A percentile compares a stretch with the other conserved stretches of the same genome.
Evolutionary conservation across 2,888 invertebrate species (phyloP).

Genomic region (Brenthis ino): DNA sequence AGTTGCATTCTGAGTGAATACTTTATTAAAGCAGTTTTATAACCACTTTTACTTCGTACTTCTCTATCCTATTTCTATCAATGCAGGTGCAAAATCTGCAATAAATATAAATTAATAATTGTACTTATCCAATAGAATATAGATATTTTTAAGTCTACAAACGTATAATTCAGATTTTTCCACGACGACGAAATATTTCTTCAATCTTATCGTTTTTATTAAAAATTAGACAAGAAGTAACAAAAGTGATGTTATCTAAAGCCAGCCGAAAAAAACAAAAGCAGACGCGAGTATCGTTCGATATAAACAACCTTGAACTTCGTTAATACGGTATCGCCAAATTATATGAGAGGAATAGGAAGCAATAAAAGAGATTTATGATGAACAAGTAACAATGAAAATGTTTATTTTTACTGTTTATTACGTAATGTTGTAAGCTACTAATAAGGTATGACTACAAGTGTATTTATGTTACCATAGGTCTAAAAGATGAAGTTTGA

Average conservation of each 20-base stretch:
- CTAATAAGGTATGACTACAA: neutral
- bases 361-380: conserved; percentile 23
- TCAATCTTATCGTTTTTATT: no score
- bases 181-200: neutral
- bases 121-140: no score
- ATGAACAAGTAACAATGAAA: conserved; percentile 3
- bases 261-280: neutral
- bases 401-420: conserved; percentile 5
- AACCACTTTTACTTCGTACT: no score
- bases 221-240: no score
- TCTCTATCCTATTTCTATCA: no score
- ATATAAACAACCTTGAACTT: conserved; percentile 31
- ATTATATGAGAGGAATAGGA: conserved; percentile 18
- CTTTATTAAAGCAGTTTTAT: no score
- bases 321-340: conserved; percentile 7
- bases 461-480: neutral
- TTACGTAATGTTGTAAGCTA: neutral
- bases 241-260: no score
- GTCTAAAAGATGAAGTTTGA: neutral
- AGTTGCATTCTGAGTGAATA: no score
- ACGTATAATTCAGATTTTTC: neutral
- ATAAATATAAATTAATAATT: no score
- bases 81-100: no score
- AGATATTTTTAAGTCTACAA: no score
- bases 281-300: conserved; percentile 10